phyloP scores from a whole-genome alignment of 2,113 vertebrate species.

The Myotis lucifugus region DNA sequence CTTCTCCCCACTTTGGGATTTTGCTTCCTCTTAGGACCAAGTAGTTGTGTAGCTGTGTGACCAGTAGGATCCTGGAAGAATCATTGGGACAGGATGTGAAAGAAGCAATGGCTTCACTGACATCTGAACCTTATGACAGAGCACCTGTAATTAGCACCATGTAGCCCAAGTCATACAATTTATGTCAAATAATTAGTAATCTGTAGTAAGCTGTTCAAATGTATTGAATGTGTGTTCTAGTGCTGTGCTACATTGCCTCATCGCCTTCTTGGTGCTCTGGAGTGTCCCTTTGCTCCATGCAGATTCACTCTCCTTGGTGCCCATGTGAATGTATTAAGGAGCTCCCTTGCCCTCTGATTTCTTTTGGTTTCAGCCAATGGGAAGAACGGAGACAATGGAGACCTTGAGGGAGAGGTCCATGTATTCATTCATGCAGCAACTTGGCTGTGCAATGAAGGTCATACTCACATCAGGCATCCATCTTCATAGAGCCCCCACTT shows the following conservation, averaged over 20 bases:
- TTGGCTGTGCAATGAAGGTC: background rate
- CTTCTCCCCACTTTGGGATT: background rate
- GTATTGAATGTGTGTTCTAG: background rate
- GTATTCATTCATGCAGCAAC: background rate
- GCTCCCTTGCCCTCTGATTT: background rate
- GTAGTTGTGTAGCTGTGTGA: background rate
- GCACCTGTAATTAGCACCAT: fast-evolving
- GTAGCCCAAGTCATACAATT: background rate
- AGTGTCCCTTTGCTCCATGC: no score
- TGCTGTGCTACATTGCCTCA: background rate
- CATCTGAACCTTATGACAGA: background rate
- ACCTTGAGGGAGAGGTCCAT: background rate
- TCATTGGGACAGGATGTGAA: background rate
- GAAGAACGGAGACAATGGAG: background rate
- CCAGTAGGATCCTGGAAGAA: background rate
- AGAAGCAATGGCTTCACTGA: background rate
- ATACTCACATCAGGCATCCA: background rate
- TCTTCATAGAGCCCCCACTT: background rate
- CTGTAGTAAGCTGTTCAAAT: fast-evolving
- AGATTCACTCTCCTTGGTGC: background rate
- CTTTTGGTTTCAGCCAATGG: background rate
- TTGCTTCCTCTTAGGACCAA: background rate
- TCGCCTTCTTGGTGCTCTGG: background rate
- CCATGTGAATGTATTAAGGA: background rate
- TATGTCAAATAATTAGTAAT: background rate